Conservation (phyloP, 1,140 invertebrate genomes). For the Ctenoplectra terminalis region DNA sequence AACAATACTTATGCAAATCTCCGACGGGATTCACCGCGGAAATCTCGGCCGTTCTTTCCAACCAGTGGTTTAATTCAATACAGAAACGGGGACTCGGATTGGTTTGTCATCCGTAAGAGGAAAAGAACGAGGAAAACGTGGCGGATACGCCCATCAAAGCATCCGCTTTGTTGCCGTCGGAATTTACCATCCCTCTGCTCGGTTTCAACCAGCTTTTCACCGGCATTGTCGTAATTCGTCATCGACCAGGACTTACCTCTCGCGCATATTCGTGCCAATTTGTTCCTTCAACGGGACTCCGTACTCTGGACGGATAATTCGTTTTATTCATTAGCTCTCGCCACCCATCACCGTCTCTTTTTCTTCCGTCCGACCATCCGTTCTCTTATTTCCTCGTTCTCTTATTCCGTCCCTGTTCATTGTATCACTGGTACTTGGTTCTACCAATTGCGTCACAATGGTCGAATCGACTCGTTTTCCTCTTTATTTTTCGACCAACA, state of each 20-base stretch:
- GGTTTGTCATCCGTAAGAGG: neutral
- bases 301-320: slow-evolving; percentile 13
- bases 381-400: neutral
- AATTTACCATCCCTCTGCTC: neutral
- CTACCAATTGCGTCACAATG: neutral
- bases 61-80: slow-evolving; percentile 20
- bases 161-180: neutral
- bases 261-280: neutral
- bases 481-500: slow-evolving; percentile 8
- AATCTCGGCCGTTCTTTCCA: neutral
- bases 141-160: too few relatives aligned
- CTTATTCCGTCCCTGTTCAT: neutral
- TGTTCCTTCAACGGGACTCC: neutral
- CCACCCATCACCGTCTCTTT: neutral
- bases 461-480: slow-evolving; percentile 1
- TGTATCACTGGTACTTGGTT: too few relatives aligned
- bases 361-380: neutral
- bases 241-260: neutral
- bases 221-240: neutral
- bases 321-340: slow-evolving; percentile 10
- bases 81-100: neutral
- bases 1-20: slow-evolving; percentile 22
- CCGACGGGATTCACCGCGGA: neutral
- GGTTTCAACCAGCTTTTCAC: neutral
- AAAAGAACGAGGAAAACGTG: neutral